Conservation (phyloP, 2,113 vertebrate genomes). For the Polyodon spathula region DNA sequence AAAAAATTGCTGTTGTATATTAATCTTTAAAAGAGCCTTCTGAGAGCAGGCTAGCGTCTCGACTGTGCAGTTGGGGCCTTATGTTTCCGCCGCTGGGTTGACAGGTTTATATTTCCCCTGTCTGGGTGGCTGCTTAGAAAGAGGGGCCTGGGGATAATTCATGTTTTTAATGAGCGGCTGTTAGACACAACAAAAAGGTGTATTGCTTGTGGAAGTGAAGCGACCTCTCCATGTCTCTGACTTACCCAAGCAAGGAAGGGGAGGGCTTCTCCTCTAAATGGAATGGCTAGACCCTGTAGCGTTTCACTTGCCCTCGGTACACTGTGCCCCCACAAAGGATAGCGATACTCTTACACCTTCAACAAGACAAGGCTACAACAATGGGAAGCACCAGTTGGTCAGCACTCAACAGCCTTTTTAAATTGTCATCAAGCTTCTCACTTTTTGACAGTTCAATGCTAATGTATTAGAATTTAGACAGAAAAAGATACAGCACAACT, state of each 20-base stretch:
- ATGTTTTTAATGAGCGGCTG: neutral
- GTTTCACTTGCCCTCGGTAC: too few species aligned
- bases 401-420: too few species aligned
- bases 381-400: too few species aligned
- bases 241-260: neutral
- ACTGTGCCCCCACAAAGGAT: too few species aligned
- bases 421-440: too few species aligned
- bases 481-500: too few species aligned
- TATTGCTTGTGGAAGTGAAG: too few species aligned
- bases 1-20: slow-evolving; percentile 1
- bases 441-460: too few species aligned
- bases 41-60: neutral
- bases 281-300: neutral
- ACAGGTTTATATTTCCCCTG: slow-evolving; percentile 4
- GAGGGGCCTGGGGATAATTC: neutral
- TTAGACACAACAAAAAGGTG: neutral
- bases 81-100: neutral
- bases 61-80: neutral
- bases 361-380: too few species aligned
- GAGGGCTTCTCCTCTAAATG: neutral
- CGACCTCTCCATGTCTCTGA: neutral
- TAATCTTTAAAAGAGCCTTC: neutral
- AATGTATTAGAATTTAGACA: too few species aligned
- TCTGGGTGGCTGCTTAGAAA: neutral
- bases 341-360: too few species aligned